A percentile compares a stretch with the other conserved stretches of the same genome.
These are phyloP conservation scores for Dryobota labecula DNA, from an alignment of 2,888 invertebrate genomes.

Conservation along the genomic window DNA sequence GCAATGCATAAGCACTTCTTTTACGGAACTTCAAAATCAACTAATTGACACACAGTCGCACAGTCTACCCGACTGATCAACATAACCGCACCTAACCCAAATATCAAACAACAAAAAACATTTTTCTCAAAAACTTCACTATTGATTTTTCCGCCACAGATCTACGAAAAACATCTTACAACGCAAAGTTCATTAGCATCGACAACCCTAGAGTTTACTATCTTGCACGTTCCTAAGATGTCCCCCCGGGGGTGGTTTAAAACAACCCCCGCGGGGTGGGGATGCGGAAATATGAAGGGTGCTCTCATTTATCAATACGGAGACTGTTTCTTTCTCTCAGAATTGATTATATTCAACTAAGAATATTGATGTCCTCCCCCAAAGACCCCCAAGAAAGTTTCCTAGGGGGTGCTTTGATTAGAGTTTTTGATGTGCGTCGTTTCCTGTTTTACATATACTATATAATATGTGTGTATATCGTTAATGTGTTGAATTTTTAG, in stretches of 20 bases:
- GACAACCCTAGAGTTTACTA: slow-evolving; percentile 88
- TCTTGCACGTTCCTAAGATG: slow-evolving; percentile 90
- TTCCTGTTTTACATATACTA: slow-evolving; percentile 62
- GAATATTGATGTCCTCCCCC: slow-evolving; percentile 86
- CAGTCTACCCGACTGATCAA: not conserved
- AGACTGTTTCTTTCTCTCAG: slow-evolving; percentile 90
- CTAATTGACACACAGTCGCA: not conserved
- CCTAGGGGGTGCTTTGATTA: slow-evolving; percentile 81
- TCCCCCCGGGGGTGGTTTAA: slow-evolving; percentile 75
- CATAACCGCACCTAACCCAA: not conserved
- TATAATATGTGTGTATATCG: slow-evolving; percentile 43
- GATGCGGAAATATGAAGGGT: slow-evolving; percentile 90
- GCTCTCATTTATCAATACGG: slow-evolving; percentile 90
- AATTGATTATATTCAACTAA: slow-evolving; percentile 90
- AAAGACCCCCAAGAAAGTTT: slow-evolving; percentile 80
- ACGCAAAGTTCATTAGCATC: slow-evolving; percentile 88
- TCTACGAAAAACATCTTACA: slow-evolving; percentile 73
- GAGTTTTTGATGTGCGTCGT: slow-evolving; percentile 83
- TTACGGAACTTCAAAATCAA: not conserved
- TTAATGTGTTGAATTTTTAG: slow-evolving; percentile 58
- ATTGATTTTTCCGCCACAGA: slow-evolving; percentile 60
- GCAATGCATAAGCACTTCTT: too few species aligned
- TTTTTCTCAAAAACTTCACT: slow-evolving; percentile 8
- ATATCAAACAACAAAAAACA: not conserved
- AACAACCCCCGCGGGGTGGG: slow-evolving; percentile 71